Base-by-base conservation (phyloP, 2,888 invertebrate species). In the Trisateles emortualis region DNA sequence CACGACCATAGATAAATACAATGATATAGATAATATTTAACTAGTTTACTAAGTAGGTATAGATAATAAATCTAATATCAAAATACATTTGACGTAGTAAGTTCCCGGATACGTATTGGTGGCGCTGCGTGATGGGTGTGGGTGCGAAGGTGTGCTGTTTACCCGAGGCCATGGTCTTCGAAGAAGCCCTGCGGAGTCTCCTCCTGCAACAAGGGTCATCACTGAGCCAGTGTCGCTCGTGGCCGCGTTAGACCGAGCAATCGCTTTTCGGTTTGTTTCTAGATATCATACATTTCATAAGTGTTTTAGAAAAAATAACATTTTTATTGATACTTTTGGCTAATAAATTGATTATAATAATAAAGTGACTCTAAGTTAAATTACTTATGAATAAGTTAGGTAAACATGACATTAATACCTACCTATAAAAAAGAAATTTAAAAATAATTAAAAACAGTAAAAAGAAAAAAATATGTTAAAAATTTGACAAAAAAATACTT, bases 171-270 rank as follows among this genome's bases (percentile, higher is more conserved):
- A 90, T 99, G 99, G 94, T 99, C 99, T 90, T 99, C 99, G 93
- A 99, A 99, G 94, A 99, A 99, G 79, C 99, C 99, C 93, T 99
- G 99, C 49, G 99, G 99, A 52, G 99, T 99, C 95, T 99, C 99
- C 94, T 99, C 99, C 99, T 99, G 95, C 84, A 97, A 97, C 94
- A 95, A 94, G 93, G 92, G 86, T 82, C 73, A 87, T 87, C 91
- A 92, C 92, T 92, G 92, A 92, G 92, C 92, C 85, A 87, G 81
- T 74, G 81, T 80, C 88, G 92, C 92, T 92, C 92, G 92, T 91
- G 91, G 85, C 81, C 87, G 84, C 72, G 84, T 92, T 92, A 91
- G 78, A 85, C 85, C 87, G 81, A 82, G 78, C 83, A 64, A 85
- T 87, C 87, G 88, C 87, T 91, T 88, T 82, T 85, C 90, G 92